Evolutionary conservation across 64 coral and sea anemone species (phyloP).

Genomic region (Pachyseris speciosa): DNA sequence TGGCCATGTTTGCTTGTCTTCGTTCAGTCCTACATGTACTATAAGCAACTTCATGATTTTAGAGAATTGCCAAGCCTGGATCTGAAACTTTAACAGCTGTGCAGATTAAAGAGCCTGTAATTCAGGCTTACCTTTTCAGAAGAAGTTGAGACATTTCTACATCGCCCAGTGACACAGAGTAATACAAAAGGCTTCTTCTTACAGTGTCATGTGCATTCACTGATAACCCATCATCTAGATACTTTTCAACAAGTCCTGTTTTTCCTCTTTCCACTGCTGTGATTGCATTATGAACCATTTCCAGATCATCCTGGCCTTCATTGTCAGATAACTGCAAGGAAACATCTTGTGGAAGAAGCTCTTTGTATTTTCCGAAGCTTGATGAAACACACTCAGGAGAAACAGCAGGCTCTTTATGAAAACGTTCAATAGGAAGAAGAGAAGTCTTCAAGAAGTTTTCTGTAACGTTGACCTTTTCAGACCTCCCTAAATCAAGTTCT

Average conservation of each 20-base stretch:
- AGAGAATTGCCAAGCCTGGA: too few species aligned
- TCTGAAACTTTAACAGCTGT: too few species aligned
- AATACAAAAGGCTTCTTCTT: conserved; percentile 81
- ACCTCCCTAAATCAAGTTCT: background rate
- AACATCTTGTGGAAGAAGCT: background rate
- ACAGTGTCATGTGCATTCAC: conserved; percentile 80
- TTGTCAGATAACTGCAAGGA: background rate
- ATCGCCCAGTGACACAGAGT: conserved; percentile 84
- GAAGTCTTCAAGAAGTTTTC: background rate
- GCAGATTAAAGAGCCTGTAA: background rate
- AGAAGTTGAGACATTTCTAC: conserved; percentile 81
- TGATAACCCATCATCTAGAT: conserved; percentile 81
- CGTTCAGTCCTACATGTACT: too few species aligned
- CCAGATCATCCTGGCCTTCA: background rate
- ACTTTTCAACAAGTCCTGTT: conserved; percentile 57
- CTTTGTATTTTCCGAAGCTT: conserved; percentile 2
- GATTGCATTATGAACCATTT: background rate
- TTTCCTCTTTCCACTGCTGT: conserved; percentile 67
- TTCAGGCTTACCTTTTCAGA: conserved; percentile 67
- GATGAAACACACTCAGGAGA: conserved; percentile 3
- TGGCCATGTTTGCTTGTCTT: too few species aligned
- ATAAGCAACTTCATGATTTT: too few species aligned
- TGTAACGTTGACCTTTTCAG: background rate
- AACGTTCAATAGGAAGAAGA: conserved; percentile 10
- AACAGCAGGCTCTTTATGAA: conserved; percentile 1